phyloP scores from a whole-genome alignment of 64 coral and sea anemone genomes.

The Stichodactyla mertensii region DNA sequence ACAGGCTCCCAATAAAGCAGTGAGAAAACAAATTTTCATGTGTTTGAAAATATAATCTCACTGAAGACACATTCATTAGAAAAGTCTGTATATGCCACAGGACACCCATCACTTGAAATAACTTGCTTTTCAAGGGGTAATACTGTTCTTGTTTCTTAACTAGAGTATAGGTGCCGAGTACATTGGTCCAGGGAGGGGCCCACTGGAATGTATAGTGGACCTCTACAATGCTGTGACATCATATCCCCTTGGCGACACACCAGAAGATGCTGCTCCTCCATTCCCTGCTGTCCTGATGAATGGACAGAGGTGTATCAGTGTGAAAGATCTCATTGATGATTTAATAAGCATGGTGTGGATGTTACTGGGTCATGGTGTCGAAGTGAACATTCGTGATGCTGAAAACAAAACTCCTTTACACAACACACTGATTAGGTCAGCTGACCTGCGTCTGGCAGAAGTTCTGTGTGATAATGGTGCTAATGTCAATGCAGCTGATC shows the following conservation, averaged over 20 bases:
- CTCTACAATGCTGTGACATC: conserved; percentile 73
- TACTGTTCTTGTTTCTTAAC: not conserved
- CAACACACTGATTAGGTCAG: conserved; percentile 62
- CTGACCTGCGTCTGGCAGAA: conserved; percentile 68
- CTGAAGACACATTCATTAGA: no score
- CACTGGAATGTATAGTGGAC: conserved; percentile 70
- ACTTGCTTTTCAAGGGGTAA: not conserved
- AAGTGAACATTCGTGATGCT: conserved; percentile 70
- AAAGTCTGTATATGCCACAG: no score
- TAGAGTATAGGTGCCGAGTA: conserved; percentile 77
- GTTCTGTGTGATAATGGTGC: conserved; percentile 77
- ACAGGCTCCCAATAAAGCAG: no score
- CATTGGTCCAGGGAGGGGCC: conserved; percentile 68
- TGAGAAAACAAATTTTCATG: no score
- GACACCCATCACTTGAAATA: no score
- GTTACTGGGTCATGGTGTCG: conserved; percentile 66
- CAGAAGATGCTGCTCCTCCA: conserved; percentile 15
- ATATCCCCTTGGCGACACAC: conserved; percentile 23
- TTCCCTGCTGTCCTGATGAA: conserved; percentile 39
- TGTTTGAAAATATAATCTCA: no score
- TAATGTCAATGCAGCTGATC: conserved; percentile 70
- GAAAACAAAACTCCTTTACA: conserved; percentile 82
- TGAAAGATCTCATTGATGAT: conserved; percentile 62
- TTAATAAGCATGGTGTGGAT: conserved; percentile 63
- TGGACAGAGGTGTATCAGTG: conserved; percentile 24